Base-by-base conservation (phyloP, 2,888 invertebrate genomes). In the Anthrax anthrax region DNA sequence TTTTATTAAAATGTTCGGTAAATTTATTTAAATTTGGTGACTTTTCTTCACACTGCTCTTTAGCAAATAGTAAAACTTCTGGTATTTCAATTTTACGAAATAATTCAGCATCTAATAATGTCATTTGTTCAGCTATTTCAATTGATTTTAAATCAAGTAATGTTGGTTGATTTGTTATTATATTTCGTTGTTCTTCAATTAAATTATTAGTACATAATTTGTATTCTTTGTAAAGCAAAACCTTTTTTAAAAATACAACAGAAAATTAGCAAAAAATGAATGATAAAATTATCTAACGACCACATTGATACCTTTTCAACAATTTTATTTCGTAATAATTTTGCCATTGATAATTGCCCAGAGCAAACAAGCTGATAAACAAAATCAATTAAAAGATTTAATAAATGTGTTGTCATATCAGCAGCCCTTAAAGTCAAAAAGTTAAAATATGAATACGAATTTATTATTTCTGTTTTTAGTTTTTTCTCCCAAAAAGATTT, bases 1-100 rank as follows among this genome's bases (percentile, higher is more conserved):
- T 94, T 72, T 97, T 96, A 66, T 98, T 98, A 69, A 98, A 98
- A 70, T 98, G 97, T 65, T 96, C 95, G 0, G 98, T 98, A 65
- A 98, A 98, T 55, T 85, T 75, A 32, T 94, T 95, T 48, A 98
- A 75, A 70, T 98, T 97, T 3, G 96, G 96, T 62, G 95, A 94
- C 56, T 87, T 78, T 63, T 96, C 95, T 67, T 97, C 97, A 54
- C 89, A 90, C 69, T 97, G 97, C 65, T 97, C 94, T 60, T 91
- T 84, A 36, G 96, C 91, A 95, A 96, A 98, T 12, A 94, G 81
- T 54, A 98, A 72, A 52, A 97, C 89, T 72, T 98, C 97, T 0
- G 95, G 92, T 51, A 95, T 91, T 70, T 97, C 95, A 57, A 98
- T 94, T 62, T 90, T 87, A 65, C 88, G 84, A 69, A 97, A 98